Evolutionary conservation across 2,888 invertebrate species (phyloP).

Genomic region (Mongoloraphidia duomilia): DNA sequence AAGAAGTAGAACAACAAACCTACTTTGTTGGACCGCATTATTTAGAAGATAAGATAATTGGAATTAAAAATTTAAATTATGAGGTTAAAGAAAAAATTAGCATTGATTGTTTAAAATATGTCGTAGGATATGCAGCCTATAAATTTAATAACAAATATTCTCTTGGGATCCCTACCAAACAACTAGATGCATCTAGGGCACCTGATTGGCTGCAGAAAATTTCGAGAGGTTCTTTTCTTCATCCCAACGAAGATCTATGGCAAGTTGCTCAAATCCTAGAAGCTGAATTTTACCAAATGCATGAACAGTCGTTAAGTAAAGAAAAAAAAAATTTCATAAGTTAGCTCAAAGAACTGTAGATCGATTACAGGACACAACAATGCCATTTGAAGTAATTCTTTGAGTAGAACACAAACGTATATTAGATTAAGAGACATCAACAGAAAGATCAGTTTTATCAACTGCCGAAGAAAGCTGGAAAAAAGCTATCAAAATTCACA

Average conservation of each 20-base stretch:
- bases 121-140: constrained; percentile 10
- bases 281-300: constrained; percentile 6
- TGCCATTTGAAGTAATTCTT: too few relatives aligned
- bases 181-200: constrained; percentile 5
- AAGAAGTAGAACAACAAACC: too few relatives aligned
- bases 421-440: too few relatives aligned
- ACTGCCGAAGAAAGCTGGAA: too few relatives aligned
- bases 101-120: constrained; percentile 11
- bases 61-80: too few relatives aligned
- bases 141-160: constrained; percentile 10
- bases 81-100: too few relatives aligned
- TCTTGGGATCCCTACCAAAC: constrained; percentile 6
- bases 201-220: constrained; percentile 11
- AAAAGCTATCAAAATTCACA: too few relatives aligned
- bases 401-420: too few relatives aligned
- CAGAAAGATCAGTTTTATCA: too few relatives aligned
- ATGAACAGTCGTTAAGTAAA: constrained; percentile 4
- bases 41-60: too few relatives aligned
- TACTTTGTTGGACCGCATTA: too few relatives aligned
- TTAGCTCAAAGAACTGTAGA: constrained; percentile 7
- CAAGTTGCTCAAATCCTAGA: constrained; percentile 6
- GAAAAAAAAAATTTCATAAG: constrained; percentile 8
- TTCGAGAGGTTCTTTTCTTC: constrained; percentile 9
- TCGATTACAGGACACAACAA: too few relatives aligned
- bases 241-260: constrained; percentile 8